Evolutionary conservation across 92 coral and sea anemone species (phyloP), one percentile per base, ranked within the genome.

Genomic region (Porites lobata): DNA sequence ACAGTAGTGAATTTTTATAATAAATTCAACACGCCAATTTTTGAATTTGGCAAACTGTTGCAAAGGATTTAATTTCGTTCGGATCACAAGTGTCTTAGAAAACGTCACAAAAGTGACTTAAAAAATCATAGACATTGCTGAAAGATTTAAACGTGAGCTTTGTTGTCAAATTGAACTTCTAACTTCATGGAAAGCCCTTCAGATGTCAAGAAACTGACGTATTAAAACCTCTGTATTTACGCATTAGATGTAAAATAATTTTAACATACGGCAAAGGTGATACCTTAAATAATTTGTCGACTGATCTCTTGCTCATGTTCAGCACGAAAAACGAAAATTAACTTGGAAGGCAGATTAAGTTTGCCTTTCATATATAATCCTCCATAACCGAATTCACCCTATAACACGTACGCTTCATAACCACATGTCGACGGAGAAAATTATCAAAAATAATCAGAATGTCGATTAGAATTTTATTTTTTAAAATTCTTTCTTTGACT

Each of bases 171-270:
- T 22, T 64, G 68, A 53, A 63, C 67, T 81, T 67, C 58, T 57
- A 57, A 73, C 67, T 26, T 82, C 20, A 54, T 65, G 64, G 47
- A 38, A 69, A 69, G 52, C 72, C 21, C 65, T 67, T 58, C 78
- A 82, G 50, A 50, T 58, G 86, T 69, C 86, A 82, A 32, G 43
- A 6, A 2, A 9, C 57, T 82, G 86, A 82, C 69, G 61, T 32
- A 12, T 70, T 9, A 12, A 68, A 56, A 69, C 78, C 53, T 69
- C 86, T 70, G 86, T 82, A 71, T 82, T 82, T 82, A 61, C 78
- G 77, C 50, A 58, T 70, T 82, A 70, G 78, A 70, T 71, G 78
- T 72, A 58, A 70, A 82, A 82, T 43, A n/a, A 70, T 71, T 69
- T 82, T 7, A 58, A 73, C 69, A 61, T 56, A 21, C n/a, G 26